Conservation (phyloP, 2,888 invertebrate species). For the Macaria liturata region DNA sequence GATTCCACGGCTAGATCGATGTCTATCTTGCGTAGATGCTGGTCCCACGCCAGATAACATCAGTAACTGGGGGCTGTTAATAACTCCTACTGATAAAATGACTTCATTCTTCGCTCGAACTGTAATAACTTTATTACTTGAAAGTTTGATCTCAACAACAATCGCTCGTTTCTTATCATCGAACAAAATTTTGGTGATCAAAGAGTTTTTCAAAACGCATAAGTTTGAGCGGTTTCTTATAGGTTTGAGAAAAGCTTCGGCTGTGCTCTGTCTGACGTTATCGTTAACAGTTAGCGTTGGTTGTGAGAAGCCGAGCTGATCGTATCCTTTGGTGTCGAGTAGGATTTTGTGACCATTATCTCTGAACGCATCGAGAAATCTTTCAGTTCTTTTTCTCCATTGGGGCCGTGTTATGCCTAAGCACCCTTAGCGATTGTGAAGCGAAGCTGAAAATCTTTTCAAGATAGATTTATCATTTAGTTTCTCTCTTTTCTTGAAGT, state of each 20-base stretch:
- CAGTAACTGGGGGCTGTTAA: slow-evolving; percentile 53
- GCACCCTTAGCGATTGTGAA: slow-evolving; percentile 31
- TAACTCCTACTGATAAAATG: slow-evolving; percentile 52
- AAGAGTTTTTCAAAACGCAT: background rate
- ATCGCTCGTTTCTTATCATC: background rate
- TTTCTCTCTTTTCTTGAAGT: slow-evolving; percentile 45
- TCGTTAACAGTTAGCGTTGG: slow-evolving; percentile 39
- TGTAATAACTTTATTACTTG: background rate
- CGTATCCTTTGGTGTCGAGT: too few relatives aligned
- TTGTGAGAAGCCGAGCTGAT: slow-evolving; percentile 43
- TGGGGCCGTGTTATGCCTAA: slow-evolving; percentile 43
- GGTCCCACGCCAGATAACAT: slow-evolving; percentile 60
- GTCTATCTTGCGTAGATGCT: slow-evolving; percentile 4
- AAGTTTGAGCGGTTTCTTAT: background rate
- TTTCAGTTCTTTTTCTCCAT: slow-evolving; percentile 39
- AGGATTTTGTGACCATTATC: slow-evolving; percentile 46
- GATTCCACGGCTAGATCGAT: background rate
- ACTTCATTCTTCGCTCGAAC: slow-evolving; percentile 40
- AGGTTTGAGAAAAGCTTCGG: slow-evolving; percentile 42
- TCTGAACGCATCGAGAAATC: slow-evolving; percentile 33
- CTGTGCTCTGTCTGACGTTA: slow-evolving; percentile 44
- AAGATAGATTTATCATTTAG: slow-evolving; percentile 20
- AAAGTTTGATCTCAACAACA: background rate
- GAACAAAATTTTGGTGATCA: background rate
- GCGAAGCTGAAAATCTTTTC: slow-evolving; percentile 5